Conservation (phyloP, 2,888 invertebrate genomes). For the Pyrochroa serraticornis region DNA sequence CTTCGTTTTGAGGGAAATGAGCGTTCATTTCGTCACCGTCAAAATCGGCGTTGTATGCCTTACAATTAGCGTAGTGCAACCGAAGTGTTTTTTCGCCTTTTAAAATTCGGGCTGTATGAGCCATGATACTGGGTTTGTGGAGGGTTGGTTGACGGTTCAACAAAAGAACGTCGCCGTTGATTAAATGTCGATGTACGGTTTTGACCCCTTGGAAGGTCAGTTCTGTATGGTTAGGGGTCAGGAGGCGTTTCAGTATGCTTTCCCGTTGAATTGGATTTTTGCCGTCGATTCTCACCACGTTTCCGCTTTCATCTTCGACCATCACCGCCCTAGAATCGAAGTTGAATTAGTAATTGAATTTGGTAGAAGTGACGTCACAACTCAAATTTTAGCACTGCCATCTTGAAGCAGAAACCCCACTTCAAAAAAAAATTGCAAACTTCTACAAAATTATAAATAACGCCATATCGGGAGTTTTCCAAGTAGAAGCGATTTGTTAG, state of each 20-base stretch:
- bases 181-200: slow-evolving; percentile 84
- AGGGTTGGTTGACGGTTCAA: slow-evolving; percentile 97
- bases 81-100: slow-evolving; percentile 92
- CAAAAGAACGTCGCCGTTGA: slow-evolving; percentile 89
- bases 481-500: too few relatives aligned
- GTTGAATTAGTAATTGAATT: too few relatives aligned
- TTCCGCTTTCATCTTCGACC: slow-evolving; percentile 81
- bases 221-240: slow-evolving; percentile 68
- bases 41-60: slow-evolving; percentile 99
- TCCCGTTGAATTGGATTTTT: slow-evolving; percentile 71
- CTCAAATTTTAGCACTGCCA: too few relatives aligned
- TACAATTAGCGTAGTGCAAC: slow-evolving; percentile 98
- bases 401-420: too few relatives aligned
- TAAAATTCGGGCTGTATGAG: slow-evolving; percentile 89
- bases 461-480: too few relatives aligned
- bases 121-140: slow-evolving; percentile 98
- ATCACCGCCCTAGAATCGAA: slow-evolving; percentile 69
- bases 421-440: slow-evolving; percentile 1
- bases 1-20: slow-evolving; percentile 94
- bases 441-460: not conserved
- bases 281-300: slow-evolving; percentile 67
- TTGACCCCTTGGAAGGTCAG: slow-evolving; percentile 67
- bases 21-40: slow-evolving; percentile 99
- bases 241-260: slow-evolving; percentile 79
- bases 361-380: too few relatives aligned